Percentiles rank a stretch among this genome's conserved stretches.
Evolutionary conservation across 2,888 invertebrate genomes (phyloP).

Genomic region (Entomobrya proxima): DNA sequence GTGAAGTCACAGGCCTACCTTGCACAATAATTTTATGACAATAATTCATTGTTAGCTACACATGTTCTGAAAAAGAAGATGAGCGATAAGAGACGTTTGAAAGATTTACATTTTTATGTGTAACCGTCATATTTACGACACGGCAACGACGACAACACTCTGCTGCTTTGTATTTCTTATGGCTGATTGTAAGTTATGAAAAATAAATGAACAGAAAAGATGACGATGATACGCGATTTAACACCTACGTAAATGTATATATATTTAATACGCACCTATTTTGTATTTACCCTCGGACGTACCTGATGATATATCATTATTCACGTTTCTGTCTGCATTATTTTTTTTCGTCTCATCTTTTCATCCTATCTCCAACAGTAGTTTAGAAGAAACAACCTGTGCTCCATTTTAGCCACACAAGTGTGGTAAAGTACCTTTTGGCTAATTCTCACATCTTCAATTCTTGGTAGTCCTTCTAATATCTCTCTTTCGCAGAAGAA

Average conservation of each 20-base stretch:
- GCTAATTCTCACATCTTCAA: constrained; percentile 21
- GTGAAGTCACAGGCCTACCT: constrained; percentile 47
- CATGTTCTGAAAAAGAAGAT: constrained; percentile 44
- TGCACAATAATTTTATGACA: constrained; percentile 58
- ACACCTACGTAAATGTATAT: constrained; percentile 61
- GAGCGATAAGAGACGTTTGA: constrained; percentile 53
- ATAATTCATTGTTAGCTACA: constrained; percentile 63
- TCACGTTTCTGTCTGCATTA: constrained; percentile 48
- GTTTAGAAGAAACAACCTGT: background rate
- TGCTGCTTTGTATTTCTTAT: background rate
- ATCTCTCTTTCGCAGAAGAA: constrained; percentile 8
- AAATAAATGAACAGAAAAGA: constrained; percentile 55
- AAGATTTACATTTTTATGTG: constrained; percentile 53
- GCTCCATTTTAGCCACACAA: background rate
- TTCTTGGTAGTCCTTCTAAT: constrained; percentile 1
- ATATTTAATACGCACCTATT: constrained; percentile 35
- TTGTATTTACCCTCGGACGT: background rate
- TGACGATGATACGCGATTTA: constrained; percentile 65
- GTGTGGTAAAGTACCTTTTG: constrained; percentile 34
- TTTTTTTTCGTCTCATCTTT: constrained; percentile 2
- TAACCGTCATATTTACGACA: background rate
- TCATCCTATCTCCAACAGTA: background rate
- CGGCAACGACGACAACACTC: background rate
- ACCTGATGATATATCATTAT: constrained; percentile 43
- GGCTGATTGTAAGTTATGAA: constrained; percentile 10